Evolutionary conservation across 2,888 invertebrate genomes (phyloP), one percentile per base, ranked within the genome.

Genomic region (Hirtodrosophila alboralis): DNA sequence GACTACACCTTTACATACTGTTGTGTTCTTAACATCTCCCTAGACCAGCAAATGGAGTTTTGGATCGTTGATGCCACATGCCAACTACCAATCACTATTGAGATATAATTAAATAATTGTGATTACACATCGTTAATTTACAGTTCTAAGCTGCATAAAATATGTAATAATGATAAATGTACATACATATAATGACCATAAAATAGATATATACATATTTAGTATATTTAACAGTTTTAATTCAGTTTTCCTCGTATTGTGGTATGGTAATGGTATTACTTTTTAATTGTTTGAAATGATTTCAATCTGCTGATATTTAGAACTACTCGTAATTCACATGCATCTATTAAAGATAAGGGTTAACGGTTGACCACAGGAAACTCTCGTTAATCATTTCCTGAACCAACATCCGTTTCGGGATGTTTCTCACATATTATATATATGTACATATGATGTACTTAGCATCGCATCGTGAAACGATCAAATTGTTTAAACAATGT

Each of bases 361-460:
- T 74, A 23, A 18, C 4, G 18, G 18, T 18, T 18, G 53, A 49
- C 28, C 45, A 47, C 36, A 49, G 69, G 64, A 75, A 75, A 23
- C 43, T 43, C 14, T 26, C 23, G 54, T 54, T 49, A 51, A 61
- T 36, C 75, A 54, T 18, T 67, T 73, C 59, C 68, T 23, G 43
- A 30, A 5, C 13, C 38, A 47, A 43, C 67, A 66, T 67, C 67
- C 67, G 68, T 21, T 66, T 66, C 18, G 67, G 68, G 41, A 67
- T 66, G 45, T 14, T 45, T 71, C 48, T 40, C 57, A 23, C 65
- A 71, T 37, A 52, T 1, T 5, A 4, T 4, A 18, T 18, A 5
- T 3, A 18, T n/a, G n/a, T n/a, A n/a, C n/a, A n/a, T n/a, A n/a
- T n/a, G n/a, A 18, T 18, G 18, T 2, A 18, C 18, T 18, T 44